Evolutionary conservation across 2,113 vertebrate genomes (phyloP).

Genomic region (Bostrychus sinensis): DNA sequence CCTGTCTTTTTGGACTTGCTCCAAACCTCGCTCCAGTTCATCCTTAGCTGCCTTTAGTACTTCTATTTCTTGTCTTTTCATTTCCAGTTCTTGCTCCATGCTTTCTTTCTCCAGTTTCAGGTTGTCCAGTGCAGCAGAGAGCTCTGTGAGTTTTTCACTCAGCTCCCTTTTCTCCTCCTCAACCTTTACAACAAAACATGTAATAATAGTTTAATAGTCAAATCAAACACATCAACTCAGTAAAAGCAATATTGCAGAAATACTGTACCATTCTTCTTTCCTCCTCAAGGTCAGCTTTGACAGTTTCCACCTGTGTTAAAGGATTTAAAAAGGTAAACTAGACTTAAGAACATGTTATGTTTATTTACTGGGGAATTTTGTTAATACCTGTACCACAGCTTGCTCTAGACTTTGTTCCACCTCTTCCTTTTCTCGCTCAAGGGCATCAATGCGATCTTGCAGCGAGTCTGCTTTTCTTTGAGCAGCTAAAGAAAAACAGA

Average conservation of each 20-base stretch:
- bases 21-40: conserved; percentile 80
- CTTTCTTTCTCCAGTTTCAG: conserved; percentile 78
- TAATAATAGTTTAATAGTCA: background rate
- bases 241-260: background rate
- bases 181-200: conserved; percentile 37
- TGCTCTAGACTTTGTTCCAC: conserved; percentile 76
- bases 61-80: conserved; percentile 57
- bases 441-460: conserved; percentile 74
- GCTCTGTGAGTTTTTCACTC: conserved; percentile 41
- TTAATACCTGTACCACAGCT: conserved; percentile 79
- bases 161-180: conserved; percentile 69
- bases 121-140: conserved; percentile 58
- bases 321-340: background rate
- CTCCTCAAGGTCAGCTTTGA: conserved; percentile 83
- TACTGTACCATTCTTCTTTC: conserved; percentile 63
- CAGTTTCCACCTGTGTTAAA: conserved; percentile 70
- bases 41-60: conserved; percentile 61
- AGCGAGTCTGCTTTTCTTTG: conserved; percentile 80
- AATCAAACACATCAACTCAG: background rate
- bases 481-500: conserved; percentile 54
- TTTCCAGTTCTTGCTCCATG: conserved; percentile 71
- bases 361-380: background rate
- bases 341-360: background rate
- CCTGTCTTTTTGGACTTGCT: conserved; percentile 73
- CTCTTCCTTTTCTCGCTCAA: conserved; percentile 76